Conservation (phyloP, 2,113 vertebrate genomes). For the Pungitius pungitius region DNA sequence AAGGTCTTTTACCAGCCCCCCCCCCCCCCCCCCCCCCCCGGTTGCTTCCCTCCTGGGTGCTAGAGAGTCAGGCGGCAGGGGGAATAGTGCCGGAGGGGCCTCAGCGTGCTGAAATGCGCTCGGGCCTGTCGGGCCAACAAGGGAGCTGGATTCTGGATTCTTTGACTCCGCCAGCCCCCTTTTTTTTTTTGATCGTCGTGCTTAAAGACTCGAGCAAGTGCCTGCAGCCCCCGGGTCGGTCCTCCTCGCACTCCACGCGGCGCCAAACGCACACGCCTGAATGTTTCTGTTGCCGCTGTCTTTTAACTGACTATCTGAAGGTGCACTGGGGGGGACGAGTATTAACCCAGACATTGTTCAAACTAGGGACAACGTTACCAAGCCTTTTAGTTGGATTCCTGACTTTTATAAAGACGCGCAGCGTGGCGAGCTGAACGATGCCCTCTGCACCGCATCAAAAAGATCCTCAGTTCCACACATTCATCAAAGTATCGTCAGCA, state of each 20-base stretch:
- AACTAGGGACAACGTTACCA: background rate
- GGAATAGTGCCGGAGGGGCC: constrained; percentile 37
- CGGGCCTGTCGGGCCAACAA: constrained; percentile 60
- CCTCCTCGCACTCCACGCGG: background rate
- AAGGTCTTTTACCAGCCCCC: constrained; percentile 31
- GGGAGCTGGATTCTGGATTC: constrained; percentile 51
- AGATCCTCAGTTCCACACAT: background rate
- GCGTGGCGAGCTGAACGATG: background rate
- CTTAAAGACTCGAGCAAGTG: constrained; percentile 17
- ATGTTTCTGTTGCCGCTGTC: background rate
- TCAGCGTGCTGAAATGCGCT: constrained; percentile 68
- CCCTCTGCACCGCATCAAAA: too few species aligned
- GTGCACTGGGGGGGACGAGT: too few species aligned
- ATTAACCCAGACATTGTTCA: background rate
- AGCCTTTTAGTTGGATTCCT: background rate
- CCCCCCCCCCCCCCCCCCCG: constrained; percentile 1
- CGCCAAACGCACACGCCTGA: background rate
- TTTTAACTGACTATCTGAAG: background rate
- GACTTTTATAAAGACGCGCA: background rate
- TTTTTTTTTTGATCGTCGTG: constrained; percentile 25
- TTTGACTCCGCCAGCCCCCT: constrained; percentile 33
- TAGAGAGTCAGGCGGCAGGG: constrained; percentile 30
- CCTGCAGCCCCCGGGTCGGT: constrained; percentile 10
- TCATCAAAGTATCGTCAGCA: background rate
- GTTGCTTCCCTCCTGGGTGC: constrained; percentile 57